phyloP scores from a whole-genome alignment of 2,888 invertebrate species.

The Tubiluchus corallicola region DNA sequence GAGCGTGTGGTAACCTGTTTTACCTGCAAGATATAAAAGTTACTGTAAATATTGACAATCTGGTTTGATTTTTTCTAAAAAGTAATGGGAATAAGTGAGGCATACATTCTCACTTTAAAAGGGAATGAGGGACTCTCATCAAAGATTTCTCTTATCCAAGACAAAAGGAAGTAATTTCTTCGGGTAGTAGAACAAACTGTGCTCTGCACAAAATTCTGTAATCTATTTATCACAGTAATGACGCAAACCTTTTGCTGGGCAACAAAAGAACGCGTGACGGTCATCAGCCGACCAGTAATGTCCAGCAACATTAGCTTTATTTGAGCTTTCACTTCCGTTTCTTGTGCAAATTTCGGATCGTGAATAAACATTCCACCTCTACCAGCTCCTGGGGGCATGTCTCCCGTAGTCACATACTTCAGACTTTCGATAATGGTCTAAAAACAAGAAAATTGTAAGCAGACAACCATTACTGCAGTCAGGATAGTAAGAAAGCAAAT shows the following conservation, averaged over 20 bases:
- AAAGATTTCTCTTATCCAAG: too few relatives aligned
- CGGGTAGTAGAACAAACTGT: too few relatives aligned
- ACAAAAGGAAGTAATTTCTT: too few relatives aligned
- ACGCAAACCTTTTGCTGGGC: slow-evolving; percentile 37
- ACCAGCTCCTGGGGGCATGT: slow-evolving; percentile 63
- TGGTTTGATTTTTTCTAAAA: too few relatives aligned
- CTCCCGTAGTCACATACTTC: slow-evolving; percentile 75
- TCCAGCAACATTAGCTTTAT: background rate
- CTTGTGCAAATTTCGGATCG: too few relatives aligned
- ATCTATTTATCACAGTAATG: slow-evolving; percentile 6
- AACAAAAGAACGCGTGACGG: slow-evolving; percentile 48
- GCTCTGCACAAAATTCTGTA: slow-evolving; percentile 5
- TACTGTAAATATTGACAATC: too few relatives aligned
- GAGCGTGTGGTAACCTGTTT: slow-evolving; percentile 24
- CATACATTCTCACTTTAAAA: too few relatives aligned
- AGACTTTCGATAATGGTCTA: slow-evolving; percentile 82
- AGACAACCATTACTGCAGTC: too few relatives aligned
- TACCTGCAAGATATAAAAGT: slow-evolving; percentile 16
- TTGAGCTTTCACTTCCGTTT: too few relatives aligned
- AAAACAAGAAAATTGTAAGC: slow-evolving; percentile 15
- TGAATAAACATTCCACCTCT: slow-evolving; percentile 57
- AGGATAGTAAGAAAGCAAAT: background rate
- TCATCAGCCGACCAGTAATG: slow-evolving; percentile 35
- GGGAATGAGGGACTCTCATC: too few relatives aligned
- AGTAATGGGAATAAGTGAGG: too few relatives aligned